Base-by-base conservation (phyloP, 2,113 vertebrate species). In the Coptodon rendalli region DNA sequence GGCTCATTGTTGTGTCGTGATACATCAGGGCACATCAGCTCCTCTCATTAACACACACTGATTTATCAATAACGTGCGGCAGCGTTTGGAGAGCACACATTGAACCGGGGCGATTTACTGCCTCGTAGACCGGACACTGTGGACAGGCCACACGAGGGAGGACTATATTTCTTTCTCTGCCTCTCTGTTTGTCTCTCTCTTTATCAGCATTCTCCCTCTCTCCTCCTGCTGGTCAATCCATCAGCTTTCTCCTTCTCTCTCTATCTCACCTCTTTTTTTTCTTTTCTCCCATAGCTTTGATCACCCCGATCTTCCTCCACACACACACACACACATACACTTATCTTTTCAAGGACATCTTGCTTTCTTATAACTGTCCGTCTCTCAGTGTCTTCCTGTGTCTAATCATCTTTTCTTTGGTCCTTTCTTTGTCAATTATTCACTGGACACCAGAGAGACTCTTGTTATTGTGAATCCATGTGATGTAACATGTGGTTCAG, bases 261-360 rank as follows among this genome's bases (percentile, higher is more conserved):
- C 43, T 82, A 27, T 61, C 68, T 84, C 63, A 9, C 45, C 68
- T 63, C 29, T 34, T 61, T 80, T 34, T 80, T 82, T 68, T 83
- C 81, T 68, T 85, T 81, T 76, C 40, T 50, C 38, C 84, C 73
- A 12, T 27, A 79, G 78, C 73, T 80, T 89, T 59, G 78, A 87
- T 85, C 59, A 10, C 40, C 57, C 66, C 2, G 3, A 19, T 59
- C 40, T 54, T 52, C 48, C 53, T 9, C 48, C 83, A 79, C 38
- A 7, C 66, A 59, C 90, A 54, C 86, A 88, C 78, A 88, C 86
- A 27, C 68, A 59, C 83, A 38, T 0, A 76, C 87, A 53, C 78
- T 93, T 90, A 85, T 93, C 93, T 91, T 92, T 87, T 94, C 94
- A 95, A 95, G 94, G 94, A 91, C 94, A 94, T 94, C 89, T 90